Conservation (phyloP, 2,888 invertebrate species). For the Agrotis ipsilon region DNA sequence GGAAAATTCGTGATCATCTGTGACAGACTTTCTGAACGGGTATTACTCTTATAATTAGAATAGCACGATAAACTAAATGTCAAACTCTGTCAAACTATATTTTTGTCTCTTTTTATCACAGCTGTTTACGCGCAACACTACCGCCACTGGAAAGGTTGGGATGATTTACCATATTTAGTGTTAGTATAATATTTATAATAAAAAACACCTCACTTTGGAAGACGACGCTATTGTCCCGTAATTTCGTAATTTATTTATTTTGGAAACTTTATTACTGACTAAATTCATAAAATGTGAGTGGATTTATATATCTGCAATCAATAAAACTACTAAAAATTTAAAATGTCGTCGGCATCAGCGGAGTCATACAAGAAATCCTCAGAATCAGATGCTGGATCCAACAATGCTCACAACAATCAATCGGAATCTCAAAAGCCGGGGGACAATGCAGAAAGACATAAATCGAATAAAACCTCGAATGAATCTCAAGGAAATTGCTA, state of each 20-base stretch:
- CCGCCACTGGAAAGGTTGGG: neutral
- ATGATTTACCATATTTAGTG: neutral
- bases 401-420: slow-evolving; percentile 74
- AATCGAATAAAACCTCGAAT: slow-evolving; percentile 76
- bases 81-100: neutral
- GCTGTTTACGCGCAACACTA: neutral
- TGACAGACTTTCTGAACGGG: slow-evolving; percentile 42
- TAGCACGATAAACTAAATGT: neutral
- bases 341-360: slow-evolving; percentile 70
- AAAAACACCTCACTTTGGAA: slow-evolving; percentile 35
- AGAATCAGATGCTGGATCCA: slow-evolving; percentile 72
- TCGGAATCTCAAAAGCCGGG: slow-evolving; percentile 84
- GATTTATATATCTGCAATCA: slow-evolving; percentile 27
- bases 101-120: slow-evolving; percentile 9
- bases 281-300: slow-evolving; percentile 39
- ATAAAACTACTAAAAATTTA: slow-evolving; percentile 36
- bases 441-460: slow-evolving; percentile 80
- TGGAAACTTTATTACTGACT: slow-evolving; percentile 10
- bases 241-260: slow-evolving; percentile 25
- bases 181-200: neutral
- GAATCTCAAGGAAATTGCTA: slow-evolving; percentile 86
- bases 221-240: slow-evolving; percentile 11
- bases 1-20: too few species aligned
- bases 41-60: neutral
- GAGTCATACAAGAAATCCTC: slow-evolving; percentile 74